Conservation (phyloP, 1,140 invertebrate species). For the Vollenhovia emeryi region DNA sequence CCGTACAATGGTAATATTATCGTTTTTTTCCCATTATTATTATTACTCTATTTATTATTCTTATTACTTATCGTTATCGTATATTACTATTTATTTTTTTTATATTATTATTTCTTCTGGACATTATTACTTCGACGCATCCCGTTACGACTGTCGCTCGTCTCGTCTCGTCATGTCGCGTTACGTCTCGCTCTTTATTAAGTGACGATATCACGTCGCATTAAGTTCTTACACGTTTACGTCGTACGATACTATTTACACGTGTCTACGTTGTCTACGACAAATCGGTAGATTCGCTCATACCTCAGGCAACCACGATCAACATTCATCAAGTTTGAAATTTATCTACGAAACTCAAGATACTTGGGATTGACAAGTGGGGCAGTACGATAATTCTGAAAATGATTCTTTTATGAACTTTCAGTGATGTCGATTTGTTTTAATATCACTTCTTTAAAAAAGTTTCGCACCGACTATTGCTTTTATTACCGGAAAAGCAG, state of each 20-base stretch:
- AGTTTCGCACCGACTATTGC: background rate
- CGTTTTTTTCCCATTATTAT: slow-evolving; percentile 67
- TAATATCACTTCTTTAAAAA: background rate
- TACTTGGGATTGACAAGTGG: background rate
- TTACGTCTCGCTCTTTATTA: slow-evolving; percentile 37
- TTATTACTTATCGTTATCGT: slow-evolving; percentile 60
- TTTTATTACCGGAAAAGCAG: background rate
- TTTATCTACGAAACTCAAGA: background rate
- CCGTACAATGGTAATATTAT: slow-evolving; percentile 75
- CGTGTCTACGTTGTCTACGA: slow-evolving; percentile 59
- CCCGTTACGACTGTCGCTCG: slow-evolving; percentile 57
- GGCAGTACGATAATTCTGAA: background rate
- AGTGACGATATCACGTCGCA: background rate
- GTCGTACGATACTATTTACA: slow-evolving; percentile 75
- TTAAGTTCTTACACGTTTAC: slow-evolving; percentile 36
- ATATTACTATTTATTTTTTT: slow-evolving; percentile 70
- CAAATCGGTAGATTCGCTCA: slow-evolving; percentile 41
- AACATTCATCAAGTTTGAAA: slow-evolving; percentile 31
- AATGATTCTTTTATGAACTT: background rate
- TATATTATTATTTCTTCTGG: slow-evolving; percentile 66
- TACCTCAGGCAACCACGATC: background rate
- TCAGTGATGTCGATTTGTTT: background rate
- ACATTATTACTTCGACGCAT: slow-evolving; percentile 64
- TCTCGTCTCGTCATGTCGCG: slow-evolving; percentile 60
- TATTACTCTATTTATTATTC: slow-evolving; percentile 68